phyloP scores from a whole-genome alignment of 1,140 invertebrate species.

The Vollenhovia emeryi region DNA sequence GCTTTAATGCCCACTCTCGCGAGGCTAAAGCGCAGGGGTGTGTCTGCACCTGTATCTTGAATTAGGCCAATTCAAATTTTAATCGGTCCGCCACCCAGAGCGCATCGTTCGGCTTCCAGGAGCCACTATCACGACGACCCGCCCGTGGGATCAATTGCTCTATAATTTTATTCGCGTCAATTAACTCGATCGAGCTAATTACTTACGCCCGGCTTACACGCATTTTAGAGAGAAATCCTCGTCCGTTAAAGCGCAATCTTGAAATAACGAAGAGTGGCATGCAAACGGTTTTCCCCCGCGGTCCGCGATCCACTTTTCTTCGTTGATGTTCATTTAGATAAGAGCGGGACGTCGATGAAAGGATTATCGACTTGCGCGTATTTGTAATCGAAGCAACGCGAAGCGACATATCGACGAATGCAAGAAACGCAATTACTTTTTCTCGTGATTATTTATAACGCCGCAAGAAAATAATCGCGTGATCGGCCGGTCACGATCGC shows the following conservation, averaged over 20 bases:
- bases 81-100: conserved; percentile 69
- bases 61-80: conserved; percentile 71
- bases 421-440: not conserved
- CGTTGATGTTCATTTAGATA: conserved; percentile 48
- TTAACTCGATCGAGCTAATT: conserved; percentile 51
- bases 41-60: conserved; percentile 61
- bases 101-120: conserved; percentile 33
- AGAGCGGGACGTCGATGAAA: not conserved
- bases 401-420: conserved; percentile 50
- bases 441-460: not conserved
- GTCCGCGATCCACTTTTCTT: not conserved
- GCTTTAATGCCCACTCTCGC: conserved; percentile 51
- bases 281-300: not conserved
- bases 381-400: conserved; percentile 76
- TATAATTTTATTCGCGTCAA: conserved; percentile 49
- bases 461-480: conserved; percentile 63
- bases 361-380: not conserved
- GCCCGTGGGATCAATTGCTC: conserved; percentile 33
- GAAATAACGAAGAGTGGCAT: conserved; percentile 5
- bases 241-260: conserved; percentile 10
- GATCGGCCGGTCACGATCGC: conserved; percentile 33
- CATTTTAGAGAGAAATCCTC: not conserved
- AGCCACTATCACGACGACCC: conserved; percentile 12
- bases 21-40: conserved; percentile 53
- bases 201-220: conserved; percentile 5